Conservation (phyloP, 2,888 invertebrate genomes). For the Yponomeuta evonymella region DNA sequence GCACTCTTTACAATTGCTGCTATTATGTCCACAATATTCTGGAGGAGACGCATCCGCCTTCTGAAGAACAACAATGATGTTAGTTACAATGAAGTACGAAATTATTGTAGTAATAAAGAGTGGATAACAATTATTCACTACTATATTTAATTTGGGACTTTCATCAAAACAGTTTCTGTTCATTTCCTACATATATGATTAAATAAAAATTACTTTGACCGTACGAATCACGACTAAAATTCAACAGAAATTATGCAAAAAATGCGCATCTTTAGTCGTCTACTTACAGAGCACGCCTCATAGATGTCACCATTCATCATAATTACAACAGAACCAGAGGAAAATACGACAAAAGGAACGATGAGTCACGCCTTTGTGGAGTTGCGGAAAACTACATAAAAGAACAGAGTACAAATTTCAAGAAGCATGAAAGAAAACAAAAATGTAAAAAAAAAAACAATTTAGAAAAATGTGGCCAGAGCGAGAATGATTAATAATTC, state of each 20-base stretch:
- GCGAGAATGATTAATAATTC: conserved; percentile 26
- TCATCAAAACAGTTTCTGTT: too few relatives aligned
- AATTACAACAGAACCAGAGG: conserved; percentile 43
- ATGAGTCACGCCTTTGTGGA: conserved; percentile 20
- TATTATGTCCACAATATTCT: neutral
- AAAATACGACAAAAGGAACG: conserved; percentile 30
- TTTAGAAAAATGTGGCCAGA: conserved; percentile 9
- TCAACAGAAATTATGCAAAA: conserved; percentile 24
- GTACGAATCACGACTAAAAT: neutral
- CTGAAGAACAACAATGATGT: neutral
- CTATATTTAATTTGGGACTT: too few relatives aligned
- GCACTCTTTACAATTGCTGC: neutral
- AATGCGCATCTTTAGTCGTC: conserved; percentile 34
- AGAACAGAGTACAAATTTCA: neutral
- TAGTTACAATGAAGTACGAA: neutral
- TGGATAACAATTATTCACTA: neutral
- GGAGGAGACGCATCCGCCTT: neutral
- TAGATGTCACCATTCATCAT: conserved; percentile 48
- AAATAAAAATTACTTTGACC: too few relatives aligned
- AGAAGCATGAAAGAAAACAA: conserved; percentile 15
- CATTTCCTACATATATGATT: too few relatives aligned
- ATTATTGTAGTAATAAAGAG: neutral
- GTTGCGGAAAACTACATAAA: conserved; percentile 23
- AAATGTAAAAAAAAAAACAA: conserved; percentile 4
- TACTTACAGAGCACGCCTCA: conserved; percentile 42